These are phyloP conservation scores for Junonia oenone DNA, from an alignment of 2,888 invertebrate species.

Conservation along the genomic window DNA sequence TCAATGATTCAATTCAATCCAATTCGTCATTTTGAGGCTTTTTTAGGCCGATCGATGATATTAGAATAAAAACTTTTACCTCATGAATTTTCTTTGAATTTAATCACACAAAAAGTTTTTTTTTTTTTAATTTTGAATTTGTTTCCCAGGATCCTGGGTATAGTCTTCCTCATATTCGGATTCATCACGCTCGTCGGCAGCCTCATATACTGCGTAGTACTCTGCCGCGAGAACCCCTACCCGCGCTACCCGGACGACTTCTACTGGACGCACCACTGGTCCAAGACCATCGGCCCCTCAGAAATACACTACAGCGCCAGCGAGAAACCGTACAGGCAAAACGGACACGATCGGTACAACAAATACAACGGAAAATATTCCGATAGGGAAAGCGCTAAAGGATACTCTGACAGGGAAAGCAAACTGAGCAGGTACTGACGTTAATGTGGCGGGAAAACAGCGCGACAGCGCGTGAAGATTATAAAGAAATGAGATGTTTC, in stretches of 20 bases:
- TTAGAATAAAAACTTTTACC: too few relatives aligned
- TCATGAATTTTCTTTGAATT: too few relatives aligned
- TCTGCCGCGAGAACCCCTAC: slow-evolving; percentile 88
- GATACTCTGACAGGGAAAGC: slow-evolving; percentile 85
- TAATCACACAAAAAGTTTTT: too few relatives aligned
- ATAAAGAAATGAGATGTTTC: not conserved
- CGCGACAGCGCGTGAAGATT: not conserved
- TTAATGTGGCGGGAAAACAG: not conserved
- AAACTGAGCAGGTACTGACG: slow-evolving; percentile 75
- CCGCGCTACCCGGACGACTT: slow-evolving; percentile 90
- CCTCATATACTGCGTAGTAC: slow-evolving; percentile 91
- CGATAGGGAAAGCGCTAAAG: slow-evolving; percentile 79
- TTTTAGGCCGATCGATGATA: too few relatives aligned
- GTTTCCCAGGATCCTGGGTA: slow-evolving; percentile 88
- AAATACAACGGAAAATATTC: slow-evolving; percentile 83
- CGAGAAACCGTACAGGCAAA: slow-evolving; percentile 83
- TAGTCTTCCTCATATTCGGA: slow-evolving; percentile 92
- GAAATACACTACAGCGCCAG: slow-evolving; percentile 89
- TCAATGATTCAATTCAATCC: too few relatives aligned
- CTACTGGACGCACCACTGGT: slow-evolving; percentile 96
- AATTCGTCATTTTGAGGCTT: too few relatives aligned
- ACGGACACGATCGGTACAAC: slow-evolving; percentile 81
- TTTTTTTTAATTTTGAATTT: too few relatives aligned
- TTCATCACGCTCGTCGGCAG: slow-evolving; percentile 91
- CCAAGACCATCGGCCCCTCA: slow-evolving; percentile 89